A percentile compares a stretch with the other conserved stretches of the same genome.
phyloP scores from a whole-genome alignment of 2,888 invertebrate species.

The Hermodice carunculata region DNA sequence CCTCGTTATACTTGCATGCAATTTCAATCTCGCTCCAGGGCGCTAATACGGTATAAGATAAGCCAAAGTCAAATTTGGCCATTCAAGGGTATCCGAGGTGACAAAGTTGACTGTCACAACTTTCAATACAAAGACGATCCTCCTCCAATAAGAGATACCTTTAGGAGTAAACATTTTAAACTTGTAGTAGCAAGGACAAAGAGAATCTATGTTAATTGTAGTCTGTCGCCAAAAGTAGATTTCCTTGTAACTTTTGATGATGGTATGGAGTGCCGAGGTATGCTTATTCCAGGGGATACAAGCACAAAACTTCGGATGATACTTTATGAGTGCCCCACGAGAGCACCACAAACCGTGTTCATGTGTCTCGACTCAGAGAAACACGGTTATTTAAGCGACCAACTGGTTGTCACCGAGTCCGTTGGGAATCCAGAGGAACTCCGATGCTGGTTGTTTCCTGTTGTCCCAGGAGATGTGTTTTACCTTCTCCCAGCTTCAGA shows the following conservation, averaged over 20 bases:
- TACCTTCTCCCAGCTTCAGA: slow-evolving; percentile 26
- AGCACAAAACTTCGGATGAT: slow-evolving; percentile 19
- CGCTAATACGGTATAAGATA: slow-evolving; percentile 25
- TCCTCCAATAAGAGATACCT: slow-evolving; percentile 17
- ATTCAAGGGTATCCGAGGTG: slow-evolving; percentile 15
- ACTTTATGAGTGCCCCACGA: slow-evolving; percentile 14
- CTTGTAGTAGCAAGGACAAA: slow-evolving; percentile 11
- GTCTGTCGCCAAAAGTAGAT: slow-evolving; percentile 8
- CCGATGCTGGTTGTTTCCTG: slow-evolving; percentile 31
- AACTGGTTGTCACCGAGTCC: slow-evolving; percentile 29
- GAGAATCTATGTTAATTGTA: slow-evolving; percentile 20
- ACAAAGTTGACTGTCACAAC: slow-evolving; percentile 16
- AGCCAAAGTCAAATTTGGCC: slow-evolving; percentile 31
- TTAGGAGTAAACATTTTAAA: slow-evolving; percentile 29
- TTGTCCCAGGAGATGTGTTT: slow-evolving; percentile 11
- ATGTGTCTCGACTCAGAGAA: slow-evolving; percentile 25
- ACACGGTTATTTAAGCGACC: slow-evolving; percentile 25
- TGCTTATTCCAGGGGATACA: slow-evolving; percentile 4
- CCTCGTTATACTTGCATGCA: slow-evolving; percentile 26
- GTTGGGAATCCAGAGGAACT: slow-evolving; percentile 8
- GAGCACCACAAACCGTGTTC: slow-evolving; percentile 8
- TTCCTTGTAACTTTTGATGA: slow-evolving; percentile 16
- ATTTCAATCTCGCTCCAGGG: slow-evolving; percentile 19
- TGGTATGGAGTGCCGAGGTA: slow-evolving; percentile 21
- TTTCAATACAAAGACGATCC: slow-evolving; percentile 29